Conservation (phyloP, 2,113 vertebrate genomes). For the Vidua chalybeata region DNA sequence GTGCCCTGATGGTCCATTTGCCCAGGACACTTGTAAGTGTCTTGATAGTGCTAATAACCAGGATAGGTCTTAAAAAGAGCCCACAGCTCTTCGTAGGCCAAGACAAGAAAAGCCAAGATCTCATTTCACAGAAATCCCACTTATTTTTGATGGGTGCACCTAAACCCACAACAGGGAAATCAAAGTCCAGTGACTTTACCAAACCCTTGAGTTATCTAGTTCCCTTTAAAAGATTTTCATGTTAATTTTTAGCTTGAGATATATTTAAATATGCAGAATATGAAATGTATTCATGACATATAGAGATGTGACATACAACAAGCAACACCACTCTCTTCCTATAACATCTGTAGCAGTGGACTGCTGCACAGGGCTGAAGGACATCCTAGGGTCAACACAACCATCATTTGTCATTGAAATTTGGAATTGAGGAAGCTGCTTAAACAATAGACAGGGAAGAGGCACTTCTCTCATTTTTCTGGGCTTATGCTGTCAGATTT, state of each 20-base stretch:
- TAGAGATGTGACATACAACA: neutral
- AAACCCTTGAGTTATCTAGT: neutral
- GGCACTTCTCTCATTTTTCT: constrained; percentile 4
- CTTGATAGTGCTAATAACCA: neutral
- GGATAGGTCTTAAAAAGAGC: neutral
- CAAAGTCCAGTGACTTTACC: neutral
- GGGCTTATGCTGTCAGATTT: constrained; percentile 8
- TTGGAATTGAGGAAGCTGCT: neutral
- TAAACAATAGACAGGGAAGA: neutral
- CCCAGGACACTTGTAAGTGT: neutral
- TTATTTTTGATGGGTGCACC: neutral
- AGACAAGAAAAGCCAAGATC: neutral
- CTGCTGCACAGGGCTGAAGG: neutral
- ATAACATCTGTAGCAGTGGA: neutral
- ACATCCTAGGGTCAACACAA: neutral
- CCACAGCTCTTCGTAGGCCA: neutral
- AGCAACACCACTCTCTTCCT: neutral
- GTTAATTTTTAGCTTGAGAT: neutral
- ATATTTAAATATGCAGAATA: neutral
- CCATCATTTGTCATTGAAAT: neutral
- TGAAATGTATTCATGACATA: neutral
- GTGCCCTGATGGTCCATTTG: neutral
- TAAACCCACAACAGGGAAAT: neutral
- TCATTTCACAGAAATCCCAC: neutral
- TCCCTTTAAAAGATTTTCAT: neutral